These are phyloP conservation scores for Burhinus bistriatus DNA, from an alignment of 2,113 vertebrate genomes.

Conservation along the genomic window DNA sequence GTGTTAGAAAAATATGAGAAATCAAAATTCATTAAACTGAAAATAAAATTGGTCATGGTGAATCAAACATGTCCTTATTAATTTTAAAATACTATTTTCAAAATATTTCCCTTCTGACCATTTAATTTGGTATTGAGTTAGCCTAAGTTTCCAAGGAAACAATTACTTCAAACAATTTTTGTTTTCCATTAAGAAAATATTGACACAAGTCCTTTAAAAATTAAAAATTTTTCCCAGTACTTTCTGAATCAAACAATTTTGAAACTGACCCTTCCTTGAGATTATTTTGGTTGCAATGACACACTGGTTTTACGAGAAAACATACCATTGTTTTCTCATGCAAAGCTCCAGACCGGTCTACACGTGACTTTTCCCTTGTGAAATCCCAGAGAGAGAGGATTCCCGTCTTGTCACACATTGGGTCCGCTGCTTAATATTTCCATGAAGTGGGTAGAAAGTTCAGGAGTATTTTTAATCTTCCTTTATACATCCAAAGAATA, in stretches of 20 bases:
- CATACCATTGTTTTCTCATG: background rate
- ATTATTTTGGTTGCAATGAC: background rate
- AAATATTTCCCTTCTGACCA: background rate
- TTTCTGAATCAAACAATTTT: background rate
- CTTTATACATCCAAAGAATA: background rate
- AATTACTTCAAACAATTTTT: background rate
- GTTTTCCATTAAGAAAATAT: background rate
- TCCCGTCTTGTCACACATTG: background rate
- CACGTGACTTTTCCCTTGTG: background rate
- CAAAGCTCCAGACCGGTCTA: background rate
- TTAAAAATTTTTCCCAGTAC: background rate
- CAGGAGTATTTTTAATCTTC: background rate
- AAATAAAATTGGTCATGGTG: background rate
- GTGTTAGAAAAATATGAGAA: background rate
- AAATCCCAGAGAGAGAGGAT: background rate
- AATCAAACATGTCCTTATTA: background rate
- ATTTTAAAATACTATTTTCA: background rate
- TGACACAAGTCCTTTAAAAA: background rate
- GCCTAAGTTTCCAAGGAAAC: background rate
- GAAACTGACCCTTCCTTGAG: background rate
- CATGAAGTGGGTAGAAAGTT: background rate
- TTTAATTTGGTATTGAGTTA: background rate
- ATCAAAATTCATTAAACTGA: background rate
- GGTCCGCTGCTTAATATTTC: background rate
- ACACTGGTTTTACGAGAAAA: slow-evolving; percentile 26